Percentiles rank a stretch among this genome's conserved stretches.
These are phyloP conservation scores for Neodontobutis hainanensis DNA, from an alignment of 2,113 vertebrate species.

Conservation along the genomic window DNA sequence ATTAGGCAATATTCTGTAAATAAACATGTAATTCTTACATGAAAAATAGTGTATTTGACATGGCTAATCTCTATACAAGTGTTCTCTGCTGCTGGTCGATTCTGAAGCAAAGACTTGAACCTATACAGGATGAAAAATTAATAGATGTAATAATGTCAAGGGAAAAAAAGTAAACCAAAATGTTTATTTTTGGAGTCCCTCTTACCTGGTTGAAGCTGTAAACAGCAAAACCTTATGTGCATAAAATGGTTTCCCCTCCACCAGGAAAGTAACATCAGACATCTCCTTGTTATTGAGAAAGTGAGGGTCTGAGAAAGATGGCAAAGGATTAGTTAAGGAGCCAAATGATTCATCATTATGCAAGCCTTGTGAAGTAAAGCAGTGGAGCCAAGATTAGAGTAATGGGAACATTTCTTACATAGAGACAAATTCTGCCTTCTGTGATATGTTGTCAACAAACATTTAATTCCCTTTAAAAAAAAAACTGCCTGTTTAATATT, in stretches of 20 bases:
- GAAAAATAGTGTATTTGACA: slow-evolving; percentile 79
- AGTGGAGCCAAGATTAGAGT: slow-evolving; percentile 6
- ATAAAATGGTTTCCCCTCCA: slow-evolving; percentile 84
- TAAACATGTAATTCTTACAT: slow-evolving; percentile 25
- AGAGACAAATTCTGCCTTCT: slow-evolving; percentile 10
- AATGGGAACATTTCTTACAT: slow-evolving; percentile 15
- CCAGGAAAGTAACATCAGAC: slow-evolving; percentile 83
- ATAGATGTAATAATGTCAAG: neutral
- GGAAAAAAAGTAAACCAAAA: no score
- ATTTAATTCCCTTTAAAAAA: slow-evolving; percentile 14
- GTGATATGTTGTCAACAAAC: slow-evolving; percentile 13
- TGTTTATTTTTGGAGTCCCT: neutral
- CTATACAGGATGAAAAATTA: slow-evolving; percentile 57
- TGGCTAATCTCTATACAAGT: slow-evolving; percentile 94
- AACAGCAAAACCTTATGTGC: slow-evolving; percentile 82
- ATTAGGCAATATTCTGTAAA: no score
- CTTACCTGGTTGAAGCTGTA: slow-evolving; percentile 79
- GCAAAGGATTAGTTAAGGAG: neutral
- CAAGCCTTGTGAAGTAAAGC: neutral
- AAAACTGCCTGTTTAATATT: neutral
- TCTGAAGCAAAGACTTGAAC: slow-evolving; percentile 96
- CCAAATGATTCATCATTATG: neutral
- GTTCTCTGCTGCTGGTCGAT: slow-evolving; percentile 91
- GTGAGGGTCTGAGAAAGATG: slow-evolving; percentile 70
- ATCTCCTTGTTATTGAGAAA: slow-evolving; percentile 84